Conservation (phyloP, 2,113 vertebrate species). For the Oreotrochilus melanogaster region DNA sequence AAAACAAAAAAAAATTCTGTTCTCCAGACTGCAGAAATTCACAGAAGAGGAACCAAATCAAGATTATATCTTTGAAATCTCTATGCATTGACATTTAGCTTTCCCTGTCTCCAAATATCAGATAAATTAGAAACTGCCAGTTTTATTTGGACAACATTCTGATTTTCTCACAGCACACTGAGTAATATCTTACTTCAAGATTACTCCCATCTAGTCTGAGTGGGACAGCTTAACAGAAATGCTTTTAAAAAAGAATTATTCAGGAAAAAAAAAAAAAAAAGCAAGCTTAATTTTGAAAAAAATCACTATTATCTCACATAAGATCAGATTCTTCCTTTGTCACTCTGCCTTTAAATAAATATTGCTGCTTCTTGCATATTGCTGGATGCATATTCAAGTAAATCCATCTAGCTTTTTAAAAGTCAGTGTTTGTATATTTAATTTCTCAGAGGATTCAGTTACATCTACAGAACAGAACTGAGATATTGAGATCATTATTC, state of each 20-base stretch:
- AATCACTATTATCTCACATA: background rate
- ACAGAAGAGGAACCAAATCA: background rate
- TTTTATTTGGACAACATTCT: background rate
- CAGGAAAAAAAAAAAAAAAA: background rate
- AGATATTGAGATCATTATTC: background rate
- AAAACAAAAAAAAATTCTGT: background rate
- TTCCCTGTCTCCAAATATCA: background rate
- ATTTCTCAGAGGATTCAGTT: constrained; percentile 35
- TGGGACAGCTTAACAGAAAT: background rate
- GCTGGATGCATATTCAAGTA: background rate
- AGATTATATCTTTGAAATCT: background rate
- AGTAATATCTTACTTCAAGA: background rate
- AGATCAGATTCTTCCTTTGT: background rate
- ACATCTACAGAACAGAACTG: background rate
- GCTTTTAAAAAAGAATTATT: background rate
- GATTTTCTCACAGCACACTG: background rate
- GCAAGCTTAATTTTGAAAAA: background rate
- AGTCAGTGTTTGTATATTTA: constrained; percentile 12
- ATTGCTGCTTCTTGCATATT: background rate
- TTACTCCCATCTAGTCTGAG: background rate
- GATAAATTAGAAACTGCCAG: background rate
- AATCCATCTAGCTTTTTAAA: background rate
- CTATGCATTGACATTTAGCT: background rate
- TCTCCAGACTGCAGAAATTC: background rate
- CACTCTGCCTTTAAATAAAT: background rate